A percentile compares a stretch with the other conserved stretches of the same genome.
Conservation (phyloP, 2,113 vertebrate species). For the Notechis scutatus region DNA sequence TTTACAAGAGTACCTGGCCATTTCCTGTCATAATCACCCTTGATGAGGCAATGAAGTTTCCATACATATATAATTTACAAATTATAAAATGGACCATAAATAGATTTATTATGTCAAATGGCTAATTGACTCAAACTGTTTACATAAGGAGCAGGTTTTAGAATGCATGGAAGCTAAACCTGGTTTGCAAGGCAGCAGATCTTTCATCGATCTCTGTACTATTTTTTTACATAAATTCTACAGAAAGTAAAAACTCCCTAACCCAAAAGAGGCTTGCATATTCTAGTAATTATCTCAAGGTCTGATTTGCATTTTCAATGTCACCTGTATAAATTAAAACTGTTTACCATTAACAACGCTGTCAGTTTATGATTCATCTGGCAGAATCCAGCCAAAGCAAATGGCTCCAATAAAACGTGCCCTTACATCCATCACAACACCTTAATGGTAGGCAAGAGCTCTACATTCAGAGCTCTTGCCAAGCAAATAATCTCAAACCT, state of each 20-base stretch:
- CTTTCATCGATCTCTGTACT: conserved; percentile 21
- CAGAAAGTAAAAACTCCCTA: conserved; percentile 63
- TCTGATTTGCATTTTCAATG: conserved; percentile 81
- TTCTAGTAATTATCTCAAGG: conserved; percentile 74
- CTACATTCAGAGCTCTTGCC: background rate
- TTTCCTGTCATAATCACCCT: background rate
- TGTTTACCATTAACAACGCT: conserved; percentile 64
- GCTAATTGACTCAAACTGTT: background rate
- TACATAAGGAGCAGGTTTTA: background rate
- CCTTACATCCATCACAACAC: background rate
- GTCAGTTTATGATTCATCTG: conserved; percentile 54
- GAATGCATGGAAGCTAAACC: background rate
- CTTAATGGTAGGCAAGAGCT: background rate
- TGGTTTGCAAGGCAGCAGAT: conserved; percentile 5
- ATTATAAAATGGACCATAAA: background rate
- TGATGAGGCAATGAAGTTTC: background rate
- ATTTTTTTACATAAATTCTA: conserved; percentile 57
- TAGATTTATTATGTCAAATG: background rate
- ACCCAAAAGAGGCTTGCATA: conserved; percentile 63
- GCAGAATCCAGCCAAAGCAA: conserved; percentile 26
- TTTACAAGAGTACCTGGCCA: no score
- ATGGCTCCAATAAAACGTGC: background rate
- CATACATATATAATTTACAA: background rate
- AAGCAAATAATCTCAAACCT: background rate
- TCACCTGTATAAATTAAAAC: conserved; percentile 77